Evolutionary conservation across 2,797 vertebrate species (phyloP).

Genomic region (Melanotaenia maccullochi): DNA sequence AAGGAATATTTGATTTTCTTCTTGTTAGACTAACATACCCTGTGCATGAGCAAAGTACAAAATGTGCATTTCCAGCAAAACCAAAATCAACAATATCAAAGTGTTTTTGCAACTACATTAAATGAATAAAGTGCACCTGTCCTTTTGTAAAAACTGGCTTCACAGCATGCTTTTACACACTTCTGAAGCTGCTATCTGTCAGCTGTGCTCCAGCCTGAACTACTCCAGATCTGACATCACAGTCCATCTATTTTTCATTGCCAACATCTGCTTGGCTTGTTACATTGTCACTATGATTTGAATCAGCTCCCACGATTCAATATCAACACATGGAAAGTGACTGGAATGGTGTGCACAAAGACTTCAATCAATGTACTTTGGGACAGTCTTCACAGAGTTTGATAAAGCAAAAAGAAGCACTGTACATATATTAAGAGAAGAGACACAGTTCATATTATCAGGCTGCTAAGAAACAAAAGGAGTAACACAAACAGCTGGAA

Average conservation of each 20-base stretch:
- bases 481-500: constrained; percentile 10
- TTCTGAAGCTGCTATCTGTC: constrained; percentile 65
- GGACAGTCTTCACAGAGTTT: constrained; percentile 39
- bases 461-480: background rate
- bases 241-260: constrained; percentile 83
- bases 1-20: constrained; percentile 61
- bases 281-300: constrained; percentile 78
- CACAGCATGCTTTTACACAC: constrained; percentile 37
- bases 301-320: constrained; percentile 69
- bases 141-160: constrained; percentile 45
- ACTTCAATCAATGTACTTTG: constrained; percentile 29
- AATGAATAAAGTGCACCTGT: constrained; percentile 33
- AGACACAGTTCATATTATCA: background rate
- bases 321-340: constrained; percentile 70
- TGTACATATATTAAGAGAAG: constrained; percentile 7
- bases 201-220: constrained; percentile 71
- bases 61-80: constrained; percentile 25
- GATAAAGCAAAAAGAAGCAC: constrained; percentile 17
- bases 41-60: constrained; percentile 32
- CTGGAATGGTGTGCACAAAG: constrained; percentile 40
- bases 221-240: constrained; percentile 80
- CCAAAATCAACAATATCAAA: constrained; percentile 25
- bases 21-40: constrained; percentile 25
- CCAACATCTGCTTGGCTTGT: constrained; percentile 84
- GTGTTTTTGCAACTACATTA: constrained; percentile 30